These are phyloP conservation scores for Cheilosia pagana DNA, from an alignment of 2,888 invertebrate species.

Conservation along the genomic window DNA sequence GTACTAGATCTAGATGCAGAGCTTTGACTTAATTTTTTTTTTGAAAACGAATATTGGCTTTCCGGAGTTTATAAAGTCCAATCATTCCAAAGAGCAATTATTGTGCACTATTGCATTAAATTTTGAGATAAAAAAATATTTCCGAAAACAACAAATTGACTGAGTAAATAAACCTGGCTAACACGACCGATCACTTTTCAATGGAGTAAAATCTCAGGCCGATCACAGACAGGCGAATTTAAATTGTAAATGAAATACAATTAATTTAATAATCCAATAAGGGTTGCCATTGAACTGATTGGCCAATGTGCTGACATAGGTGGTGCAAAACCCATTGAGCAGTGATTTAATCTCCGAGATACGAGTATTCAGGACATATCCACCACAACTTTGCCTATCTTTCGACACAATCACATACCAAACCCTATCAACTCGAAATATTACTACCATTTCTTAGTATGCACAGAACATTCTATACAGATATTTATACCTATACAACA, in stretches of 20 bases:
- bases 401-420: conserved; percentile 6
- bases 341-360: background rate
- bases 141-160: too few species aligned
- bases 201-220: too few species aligned
- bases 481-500: background rate
- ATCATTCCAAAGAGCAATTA: too few species aligned
- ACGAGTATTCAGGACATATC: background rate
- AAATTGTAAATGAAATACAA: conserved; percentile 49
- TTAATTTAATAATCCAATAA: conserved; percentile 34
- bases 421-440: conserved; percentile 45
- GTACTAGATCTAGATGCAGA: too few species aligned
- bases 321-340: background rate
- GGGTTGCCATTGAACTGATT: conserved; percentile 38
- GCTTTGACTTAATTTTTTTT: too few species aligned
- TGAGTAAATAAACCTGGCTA: too few species aligned
- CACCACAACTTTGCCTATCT: background rate
- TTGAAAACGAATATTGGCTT: too few species aligned
- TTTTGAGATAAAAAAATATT: too few species aligned
- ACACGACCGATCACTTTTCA: too few species aligned
- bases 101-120: too few species aligned
- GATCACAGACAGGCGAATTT: background rate
- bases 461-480: background rate
- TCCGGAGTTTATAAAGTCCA: too few species aligned
- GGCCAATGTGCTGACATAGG: conserved; percentile 14
- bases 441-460: background rate